Evolutionary conservation across 2,797 vertebrate species (phyloP).

Genomic region (Labroides dimidiatus): DNA sequence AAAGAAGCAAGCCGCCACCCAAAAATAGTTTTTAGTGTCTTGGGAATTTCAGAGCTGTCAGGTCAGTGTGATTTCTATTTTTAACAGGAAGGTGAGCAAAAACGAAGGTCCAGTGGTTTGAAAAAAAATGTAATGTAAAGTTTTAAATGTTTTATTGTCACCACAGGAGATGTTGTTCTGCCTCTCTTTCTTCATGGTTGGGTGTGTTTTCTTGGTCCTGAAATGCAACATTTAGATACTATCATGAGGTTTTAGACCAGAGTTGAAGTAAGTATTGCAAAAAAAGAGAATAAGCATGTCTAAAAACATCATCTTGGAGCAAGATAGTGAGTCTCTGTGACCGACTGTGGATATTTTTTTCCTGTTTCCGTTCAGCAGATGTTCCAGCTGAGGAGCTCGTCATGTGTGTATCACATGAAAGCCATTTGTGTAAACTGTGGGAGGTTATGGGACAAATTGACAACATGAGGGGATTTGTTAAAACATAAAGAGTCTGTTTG

Average conservation of each 20-base stretch:
- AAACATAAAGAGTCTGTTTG: constrained; percentile 49
- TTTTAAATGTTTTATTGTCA: constrained; percentile 8
- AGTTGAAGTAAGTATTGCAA: too few relatives aligned
- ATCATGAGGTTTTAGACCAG: too few relatives aligned
- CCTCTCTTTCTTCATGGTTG: constrained; percentile 3
- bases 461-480: constrained; percentile 48
- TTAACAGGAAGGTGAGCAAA: constrained; percentile 3
- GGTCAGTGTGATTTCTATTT: constrained; percentile 27
- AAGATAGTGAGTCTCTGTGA: not conserved
- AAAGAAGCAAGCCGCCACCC: not conserved
- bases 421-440: constrained; percentile 24
- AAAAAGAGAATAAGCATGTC: not conserved
- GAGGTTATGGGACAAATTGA: constrained; percentile 35
- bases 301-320: not conserved
- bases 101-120: not conserved
- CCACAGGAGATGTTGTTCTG: not conserved
- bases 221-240: not conserved
- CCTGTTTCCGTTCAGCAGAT: not conserved
- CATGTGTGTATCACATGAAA: constrained; percentile 65
- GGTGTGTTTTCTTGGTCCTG: not conserved
- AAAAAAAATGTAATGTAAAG: not conserved
- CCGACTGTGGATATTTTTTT: too few relatives aligned
- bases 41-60: constrained; percentile 2
- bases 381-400: not conserved
- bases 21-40: constrained; percentile 12